phyloP scores from a whole-genome alignment of 2,888 invertebrate genomes.

The Calameuta pallipes region DNA sequence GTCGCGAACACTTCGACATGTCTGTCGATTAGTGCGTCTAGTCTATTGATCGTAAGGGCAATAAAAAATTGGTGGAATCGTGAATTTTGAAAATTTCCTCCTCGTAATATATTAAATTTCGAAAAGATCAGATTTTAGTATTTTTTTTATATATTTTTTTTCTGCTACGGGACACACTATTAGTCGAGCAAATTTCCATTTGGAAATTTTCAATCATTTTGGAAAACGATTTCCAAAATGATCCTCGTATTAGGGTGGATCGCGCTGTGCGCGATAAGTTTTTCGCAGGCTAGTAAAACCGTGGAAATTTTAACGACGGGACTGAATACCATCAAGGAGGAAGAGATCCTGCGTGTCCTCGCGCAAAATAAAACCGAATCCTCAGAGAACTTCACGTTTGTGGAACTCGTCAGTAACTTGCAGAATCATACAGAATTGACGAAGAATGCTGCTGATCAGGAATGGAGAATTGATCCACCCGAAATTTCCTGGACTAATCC shows the following conservation, averaged over 20 bases:
- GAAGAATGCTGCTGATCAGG: slow-evolving; percentile 1
- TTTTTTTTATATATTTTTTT: background rate
- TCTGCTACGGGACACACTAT: background rate
- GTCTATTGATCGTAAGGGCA: background rate
- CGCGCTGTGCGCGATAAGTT: slow-evolving; percentile 17
- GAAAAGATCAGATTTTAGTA: background rate
- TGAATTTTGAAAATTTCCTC: background rate
- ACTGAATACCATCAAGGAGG: slow-evolving; percentile 45
- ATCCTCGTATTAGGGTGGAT: background rate
- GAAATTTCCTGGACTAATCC: slow-evolving; percentile 39
- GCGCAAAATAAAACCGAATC: slow-evolving; percentile 36
- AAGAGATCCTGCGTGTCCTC: slow-evolving; percentile 53
- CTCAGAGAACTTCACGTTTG: slow-evolving; percentile 52
- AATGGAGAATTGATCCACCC: slow-evolving; percentile 25
- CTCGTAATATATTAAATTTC: background rate
- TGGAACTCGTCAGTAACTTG: slow-evolving; percentile 45
- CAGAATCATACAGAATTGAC: slow-evolving; percentile 35
- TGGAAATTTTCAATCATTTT: background rate
- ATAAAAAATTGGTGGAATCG: background rate
- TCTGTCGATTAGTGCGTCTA: background rate
- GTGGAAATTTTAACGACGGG: slow-evolving; percentile 47
- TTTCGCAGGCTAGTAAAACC: slow-evolving; percentile 33
- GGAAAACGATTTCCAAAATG: background rate
- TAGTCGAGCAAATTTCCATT: background rate
- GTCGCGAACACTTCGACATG: background rate